Base-by-base conservation (phyloP, 2,797 vertebrate genomes). In the Clarias pachynema region DNA sequence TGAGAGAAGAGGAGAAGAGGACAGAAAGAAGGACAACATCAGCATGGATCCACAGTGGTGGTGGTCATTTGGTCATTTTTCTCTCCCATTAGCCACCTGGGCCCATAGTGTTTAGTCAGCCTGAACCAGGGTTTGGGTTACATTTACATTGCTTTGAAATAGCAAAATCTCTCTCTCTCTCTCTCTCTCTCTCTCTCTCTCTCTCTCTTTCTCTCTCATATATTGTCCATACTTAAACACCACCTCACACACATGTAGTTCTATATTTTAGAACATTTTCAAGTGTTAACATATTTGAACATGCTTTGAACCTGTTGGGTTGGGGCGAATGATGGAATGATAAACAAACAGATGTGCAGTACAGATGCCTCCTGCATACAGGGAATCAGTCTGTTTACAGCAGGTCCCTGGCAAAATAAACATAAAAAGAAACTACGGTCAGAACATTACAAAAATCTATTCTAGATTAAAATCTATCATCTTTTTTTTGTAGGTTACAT, bases 81-180 rank as follows among this genome's bases (percentile, higher is more conserved):
- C 93, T 91, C 79, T 86, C 90, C 94, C 92, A 96, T 95, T 95
- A 96, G 94, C 92, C 95, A 96, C 95, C 95, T 96, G 95, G 93
- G 92, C 91, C 87, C 70, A 84, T 80, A 88, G 89, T 95, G 95
- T 96, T 96, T 96, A 93, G 94, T 94, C 95, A 96, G 94, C 94
- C 94, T 95, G 93, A 89, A 90, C 85, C 4, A 10, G 91, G 93
- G 92, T 91, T 95, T 92, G 84, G 92, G 93, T 96, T 96, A 95
- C 94, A 93, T 94, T 93, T 89, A 88, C 90, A 18, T 85, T 85
- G 89, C 94, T 95, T 95, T 95, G 94, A 95, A 95, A 95, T 91
- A 84, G 68, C 75, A 84, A 73, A 80, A 89, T 91, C 49, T 80
- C 53, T 56, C 29, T 84, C 53, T 63, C n/a, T 31, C 77, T 72